A percentile compares a stretch with the other conserved stretches of the same genome.
These are phyloP conservation scores for Calidris pygmaea DNA, from an alignment of 2,113 vertebrate genomes.

Conservation along the genomic window DNA sequence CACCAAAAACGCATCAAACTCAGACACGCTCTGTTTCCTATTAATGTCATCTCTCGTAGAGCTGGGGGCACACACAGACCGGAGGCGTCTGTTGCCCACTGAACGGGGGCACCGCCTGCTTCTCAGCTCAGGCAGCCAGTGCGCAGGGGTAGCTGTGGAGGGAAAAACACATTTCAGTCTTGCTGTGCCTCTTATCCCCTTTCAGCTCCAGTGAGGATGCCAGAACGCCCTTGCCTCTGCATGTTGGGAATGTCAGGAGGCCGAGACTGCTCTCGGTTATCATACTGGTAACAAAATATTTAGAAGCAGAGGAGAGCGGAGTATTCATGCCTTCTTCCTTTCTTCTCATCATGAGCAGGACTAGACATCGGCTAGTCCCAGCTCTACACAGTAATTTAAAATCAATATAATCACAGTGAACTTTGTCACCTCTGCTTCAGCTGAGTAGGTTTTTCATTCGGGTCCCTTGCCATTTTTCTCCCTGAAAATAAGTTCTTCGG, in stretches of 20 bases:
- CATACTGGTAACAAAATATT: background rate
- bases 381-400: slow-evolving; percentile 59
- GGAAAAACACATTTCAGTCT: background rate
- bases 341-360: slow-evolving; percentile 13
- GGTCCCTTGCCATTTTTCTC: slow-evolving; percentile 47
- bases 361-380: slow-evolving; percentile 7
- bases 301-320: background rate
- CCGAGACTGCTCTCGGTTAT: background rate
- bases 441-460: slow-evolving; percentile 55
- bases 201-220: background rate
- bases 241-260: background rate
- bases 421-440: slow-evolving; percentile 63
- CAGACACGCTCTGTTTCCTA: slow-evolving; percentile 44
- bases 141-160: background rate
- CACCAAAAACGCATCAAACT: background rate
- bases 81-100: background rate
- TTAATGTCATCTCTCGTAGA: background rate
- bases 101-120: background rate
- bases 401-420: slow-evolving; percentile 68
- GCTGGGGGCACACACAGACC: background rate
- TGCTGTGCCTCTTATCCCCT: background rate
- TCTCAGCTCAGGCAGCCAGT: background rate
- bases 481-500: slow-evolving; percentile 53
- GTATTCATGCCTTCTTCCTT: background rate
- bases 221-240: background rate